phyloP scores from a whole-genome alignment of 2,797 vertebrate species.

The Acanthurus tractus region DNA sequence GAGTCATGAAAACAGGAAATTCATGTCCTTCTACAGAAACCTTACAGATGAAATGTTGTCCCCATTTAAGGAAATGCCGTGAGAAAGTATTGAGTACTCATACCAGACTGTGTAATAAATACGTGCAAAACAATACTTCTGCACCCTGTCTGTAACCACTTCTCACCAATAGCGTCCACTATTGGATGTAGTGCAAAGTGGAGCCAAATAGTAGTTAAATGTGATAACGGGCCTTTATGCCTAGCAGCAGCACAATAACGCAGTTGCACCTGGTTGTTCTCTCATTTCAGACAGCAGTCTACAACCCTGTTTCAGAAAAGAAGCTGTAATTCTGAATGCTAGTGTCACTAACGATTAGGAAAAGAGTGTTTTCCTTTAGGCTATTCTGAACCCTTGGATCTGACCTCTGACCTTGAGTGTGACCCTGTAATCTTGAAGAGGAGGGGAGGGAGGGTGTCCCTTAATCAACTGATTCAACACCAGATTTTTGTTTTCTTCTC shows the following conservation, averaged over 20 bases:
- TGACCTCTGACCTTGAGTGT: slow-evolving; percentile 33
- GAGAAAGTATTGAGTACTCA: slow-evolving; percentile 19
- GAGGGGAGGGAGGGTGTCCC: background rate
- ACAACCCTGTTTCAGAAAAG: slow-evolving; percentile 54
- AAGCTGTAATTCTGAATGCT: slow-evolving; percentile 34
- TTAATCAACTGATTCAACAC: slow-evolving; percentile 18
- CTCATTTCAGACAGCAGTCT: slow-evolving; percentile 42
- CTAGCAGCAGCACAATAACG: slow-evolving; percentile 54
- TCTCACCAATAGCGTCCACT: slow-evolving; percentile 37
- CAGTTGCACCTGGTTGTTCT: slow-evolving; percentile 33
- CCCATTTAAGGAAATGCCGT: too few species aligned
- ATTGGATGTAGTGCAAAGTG: slow-evolving; percentile 72
- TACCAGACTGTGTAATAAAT: slow-evolving; percentile 46
- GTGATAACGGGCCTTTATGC: slow-evolving; percentile 38
- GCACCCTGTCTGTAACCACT: slow-evolving; percentile 66
- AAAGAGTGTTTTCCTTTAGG: slow-evolving; percentile 38
- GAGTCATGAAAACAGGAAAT: too few species aligned
- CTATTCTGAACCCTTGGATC: slow-evolving; percentile 29
- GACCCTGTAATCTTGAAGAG: slow-evolving; percentile 55
- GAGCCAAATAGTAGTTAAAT: slow-evolving; percentile 49
- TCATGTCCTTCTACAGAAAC: too few species aligned
- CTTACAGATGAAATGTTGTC: too few species aligned
- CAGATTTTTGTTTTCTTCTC: slow-evolving; percentile 29
- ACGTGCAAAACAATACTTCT: slow-evolving; percentile 36
- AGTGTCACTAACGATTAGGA: slow-evolving; percentile 37